Evolutionary conservation across 1,140 invertebrate species (phyloP), one percentile per base, ranked within the genome.

Genomic region (Agrypnia vestita): DNA sequence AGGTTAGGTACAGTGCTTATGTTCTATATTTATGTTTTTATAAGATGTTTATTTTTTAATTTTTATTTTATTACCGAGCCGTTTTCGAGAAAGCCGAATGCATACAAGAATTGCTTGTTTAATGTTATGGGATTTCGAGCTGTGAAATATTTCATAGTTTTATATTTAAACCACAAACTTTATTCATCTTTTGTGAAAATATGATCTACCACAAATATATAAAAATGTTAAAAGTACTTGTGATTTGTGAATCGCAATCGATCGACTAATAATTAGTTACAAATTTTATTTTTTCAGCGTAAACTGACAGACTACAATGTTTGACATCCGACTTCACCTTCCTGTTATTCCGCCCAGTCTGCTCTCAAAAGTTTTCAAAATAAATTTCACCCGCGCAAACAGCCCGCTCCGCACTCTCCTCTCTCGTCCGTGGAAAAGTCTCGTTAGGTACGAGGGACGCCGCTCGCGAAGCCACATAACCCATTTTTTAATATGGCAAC

Each of bases 341-440:
- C n/a, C 1, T 51, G 8, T 1, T 51, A 13, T 51, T 51, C 67
- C 67, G 44, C 67, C 12, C 25, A 71, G 15, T 19, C 21, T n/a
- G 43, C 35, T 46, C 35, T 17, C 13, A 25, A n/a, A 51, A 71
- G 17, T 51, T 71, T 51, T 19, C 67, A 71, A 10, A 71, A 71
- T 47, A 71, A 51, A 71, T 71, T 71, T 71, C 67, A 71, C 8
- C 67, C 47, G 67, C n/a, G 11, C 67, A 71, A 71, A 51, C 67
- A 71, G 49, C 21, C 44, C 67, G 17, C 67, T 15, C 62, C 25
- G 62, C 46, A 25, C 59, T 35, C 59, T 12, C 25, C 21, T 17
- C 43, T 6, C 35, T 13, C 62, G 43, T 64, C 25, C 11, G 61
- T 35, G 43, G 35, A 67, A 67, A 67, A 8, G 35, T 43, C 62